These are phyloP conservation scores for Tarsius wallacei DNA, from an alignment of 2,797 vertebrate species.

Conservation along the genomic window DNA sequence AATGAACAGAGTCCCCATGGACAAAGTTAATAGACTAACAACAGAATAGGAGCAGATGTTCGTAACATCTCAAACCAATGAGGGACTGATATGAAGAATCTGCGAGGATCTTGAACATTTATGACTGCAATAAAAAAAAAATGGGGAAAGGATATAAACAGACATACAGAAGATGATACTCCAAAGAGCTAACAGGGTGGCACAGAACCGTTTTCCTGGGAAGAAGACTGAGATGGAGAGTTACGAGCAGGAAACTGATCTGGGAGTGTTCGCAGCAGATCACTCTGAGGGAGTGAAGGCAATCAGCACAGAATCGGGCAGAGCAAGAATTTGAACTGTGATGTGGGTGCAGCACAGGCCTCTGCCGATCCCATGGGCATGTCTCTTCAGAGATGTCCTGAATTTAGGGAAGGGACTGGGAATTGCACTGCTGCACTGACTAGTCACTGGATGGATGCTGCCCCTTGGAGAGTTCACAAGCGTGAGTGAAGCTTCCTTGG, in stretches of 20 bases:
- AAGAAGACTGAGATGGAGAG: background rate
- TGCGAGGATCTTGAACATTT: background rate
- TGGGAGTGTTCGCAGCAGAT: background rate
- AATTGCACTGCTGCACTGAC: background rate
- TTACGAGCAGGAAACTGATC: background rate
- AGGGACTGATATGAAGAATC: background rate
- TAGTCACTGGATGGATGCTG: background rate
- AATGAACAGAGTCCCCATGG: background rate
- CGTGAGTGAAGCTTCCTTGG: background rate
- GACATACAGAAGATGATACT: background rate
- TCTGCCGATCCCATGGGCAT: too few relatives aligned
- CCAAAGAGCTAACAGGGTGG: background rate
- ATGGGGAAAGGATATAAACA: background rate
- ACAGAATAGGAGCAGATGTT: background rate
- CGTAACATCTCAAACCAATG: background rate
- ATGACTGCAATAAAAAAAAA: background rate
- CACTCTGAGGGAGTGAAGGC: background rate
- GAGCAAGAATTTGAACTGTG: background rate
- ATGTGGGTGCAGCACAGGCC: background rate
- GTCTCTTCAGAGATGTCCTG: background rate
- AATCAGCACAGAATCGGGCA: background rate
- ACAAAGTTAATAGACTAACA: background rate
- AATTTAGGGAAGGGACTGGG: background rate
- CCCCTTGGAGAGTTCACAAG: background rate
- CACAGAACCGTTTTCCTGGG: background rate